Conservation (phyloP, 2,888 invertebrate species). For the Cheilosia variabilis region DNA sequence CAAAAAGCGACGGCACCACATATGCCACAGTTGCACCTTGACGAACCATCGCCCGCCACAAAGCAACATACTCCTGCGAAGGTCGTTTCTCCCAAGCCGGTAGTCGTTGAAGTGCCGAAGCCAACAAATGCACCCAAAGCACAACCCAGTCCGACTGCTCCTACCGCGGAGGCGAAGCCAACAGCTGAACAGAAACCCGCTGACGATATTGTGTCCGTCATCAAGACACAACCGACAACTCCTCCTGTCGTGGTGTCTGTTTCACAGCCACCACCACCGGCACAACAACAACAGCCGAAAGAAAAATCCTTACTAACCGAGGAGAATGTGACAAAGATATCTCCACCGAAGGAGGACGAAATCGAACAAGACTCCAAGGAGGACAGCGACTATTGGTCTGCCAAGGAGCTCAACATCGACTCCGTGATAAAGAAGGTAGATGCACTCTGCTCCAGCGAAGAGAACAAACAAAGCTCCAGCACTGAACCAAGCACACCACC, state of each 20-base stretch:
- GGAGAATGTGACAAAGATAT: constrained; percentile 81
- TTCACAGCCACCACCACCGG: background rate
- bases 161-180: constrained; percentile 22
- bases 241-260: constrained; percentile 34
- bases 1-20: constrained; percentile 64
- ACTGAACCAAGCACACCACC: constrained; percentile 6
- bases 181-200: constrained; percentile 5
- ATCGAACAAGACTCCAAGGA: constrained; percentile 86
- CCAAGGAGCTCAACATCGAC: constrained; percentile 91
- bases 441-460: constrained; percentile 78
- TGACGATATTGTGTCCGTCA: constrained; percentile 57
- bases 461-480: constrained; percentile 31
- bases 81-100: constrained; percentile 7
- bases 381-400: constrained; percentile 91
- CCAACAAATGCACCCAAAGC: constrained; percentile 24
- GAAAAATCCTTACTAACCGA: constrained; percentile 79
- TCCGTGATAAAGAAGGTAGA: constrained; percentile 92
- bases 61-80: constrained; percentile 35
- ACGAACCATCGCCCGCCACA: constrained; percentile 20
- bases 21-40: constrained; percentile 60
- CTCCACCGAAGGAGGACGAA: constrained; percentile 81
- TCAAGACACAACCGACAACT: constrained; percentile 54
- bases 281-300: constrained; percentile 44
- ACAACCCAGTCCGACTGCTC: background rate
- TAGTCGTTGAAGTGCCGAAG: constrained; percentile 17